Evolutionary conservation across 2,888 invertebrate genomes (phyloP), one percentile per base, ranked within the genome.

Genomic region (Pyralis farinalis): DNA sequence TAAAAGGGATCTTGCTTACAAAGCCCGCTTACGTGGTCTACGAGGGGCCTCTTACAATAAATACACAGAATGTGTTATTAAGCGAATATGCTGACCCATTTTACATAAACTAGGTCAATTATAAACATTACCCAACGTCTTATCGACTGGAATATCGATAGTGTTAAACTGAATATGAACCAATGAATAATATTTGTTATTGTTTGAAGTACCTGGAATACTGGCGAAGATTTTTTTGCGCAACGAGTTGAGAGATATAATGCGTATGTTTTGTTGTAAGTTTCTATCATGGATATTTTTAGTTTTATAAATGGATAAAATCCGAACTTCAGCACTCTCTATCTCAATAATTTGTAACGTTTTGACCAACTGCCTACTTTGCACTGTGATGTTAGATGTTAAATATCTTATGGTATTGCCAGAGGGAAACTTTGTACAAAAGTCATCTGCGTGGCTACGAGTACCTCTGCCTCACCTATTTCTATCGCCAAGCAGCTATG

Each of bases 61-160:
- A 16, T 16, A 16, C 16, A 16, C 16, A 16, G 16, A 16, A 3
- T 16, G 16, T 16, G 16, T 4, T 12, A 29, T 36, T 8, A 52
- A 48, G 43, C 53, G 44, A 53, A 53, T 39, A 40, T 53, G 47
- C 47, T 47, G 53, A 51, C 49, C 52, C 45, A 51, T 31, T 53
- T 53, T 25, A 16, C 25, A 25, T 34, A 42, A 58, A 58, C 50
- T 55, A 45, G 56, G 56, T 64, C 56, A 64, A 62, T 60, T 62
- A 58, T 50, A 53, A 57, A 57, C 55, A 56, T 53, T 48, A 46
- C 44, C 49, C 50, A 43, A 44, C 33, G 48, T 40, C 47, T 40
- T 40, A 40, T 36, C 40, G 21, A 25, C 5, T 25, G 40, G 11
- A 22, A 12, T 37, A 37, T 30, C 30, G 37, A 37, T 9, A 25